These are phyloP conservation scores for Phoebastria nigripes DNA, from an alignment of 2,797 vertebrate genomes.

Conservation along the genomic window DNA sequence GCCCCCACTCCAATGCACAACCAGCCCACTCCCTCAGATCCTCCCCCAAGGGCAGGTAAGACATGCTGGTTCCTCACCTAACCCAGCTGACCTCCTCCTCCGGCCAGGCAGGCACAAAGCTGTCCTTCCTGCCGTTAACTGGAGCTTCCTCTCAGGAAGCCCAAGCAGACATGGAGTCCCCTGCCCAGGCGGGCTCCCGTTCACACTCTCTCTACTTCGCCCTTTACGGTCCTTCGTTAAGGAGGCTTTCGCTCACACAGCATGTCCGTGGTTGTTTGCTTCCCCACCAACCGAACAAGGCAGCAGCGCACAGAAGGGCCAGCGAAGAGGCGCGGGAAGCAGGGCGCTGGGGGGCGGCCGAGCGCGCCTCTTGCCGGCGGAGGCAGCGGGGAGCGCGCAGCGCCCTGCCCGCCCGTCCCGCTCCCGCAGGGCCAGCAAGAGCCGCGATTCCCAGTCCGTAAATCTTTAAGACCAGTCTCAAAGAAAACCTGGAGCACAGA, in stretches of 20 bases:
- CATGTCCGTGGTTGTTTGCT: fast-evolving
- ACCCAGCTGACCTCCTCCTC: neutral
- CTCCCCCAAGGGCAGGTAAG: neutral
- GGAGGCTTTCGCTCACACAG: neutral
- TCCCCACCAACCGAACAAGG: fast-evolving
- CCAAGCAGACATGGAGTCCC: neutral
- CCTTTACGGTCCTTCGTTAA: fast-evolving
- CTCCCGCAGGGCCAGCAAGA: fast-evolving
- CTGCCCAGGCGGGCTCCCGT: too few relatives aligned
- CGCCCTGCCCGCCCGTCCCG: fast-evolving
- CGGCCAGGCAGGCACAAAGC: neutral
- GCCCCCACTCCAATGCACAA: neutral
- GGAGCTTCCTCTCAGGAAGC: neutral
- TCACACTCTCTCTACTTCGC: neutral
- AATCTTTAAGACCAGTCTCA: neutral
- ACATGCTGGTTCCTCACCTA: neutral
- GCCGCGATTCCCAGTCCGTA: neutral
- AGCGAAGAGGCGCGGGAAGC: fast-evolving
- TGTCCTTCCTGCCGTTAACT: neutral
- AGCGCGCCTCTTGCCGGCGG: neutral
- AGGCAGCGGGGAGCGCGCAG: fast-evolving
- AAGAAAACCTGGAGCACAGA: neutral
- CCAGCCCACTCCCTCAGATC: neutral
- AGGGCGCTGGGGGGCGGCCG: neutral
- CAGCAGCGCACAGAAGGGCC: too few relatives aligned